Base-by-base conservation (phyloP, 2,797 vertebrate genomes). In the Cirrhinus mrigala region DNA sequence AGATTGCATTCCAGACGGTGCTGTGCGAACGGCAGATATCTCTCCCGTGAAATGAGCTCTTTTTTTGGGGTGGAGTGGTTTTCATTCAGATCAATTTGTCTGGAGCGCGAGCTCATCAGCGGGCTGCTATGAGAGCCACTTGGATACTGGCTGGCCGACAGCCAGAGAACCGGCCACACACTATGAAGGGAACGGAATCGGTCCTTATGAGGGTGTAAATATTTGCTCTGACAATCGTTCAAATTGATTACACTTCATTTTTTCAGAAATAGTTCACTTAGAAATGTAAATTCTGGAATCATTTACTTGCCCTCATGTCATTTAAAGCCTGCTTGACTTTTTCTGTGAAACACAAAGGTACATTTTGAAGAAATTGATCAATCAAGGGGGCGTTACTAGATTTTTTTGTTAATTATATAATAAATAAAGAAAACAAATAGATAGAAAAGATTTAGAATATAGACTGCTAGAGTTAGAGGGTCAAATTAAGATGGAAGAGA, bases 1-100 rank as follows among this genome's bases (percentile, higher is more conserved):
- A 70, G 22, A 85, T 27, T 40, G 44, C 22, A 4, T 83, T 60
- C n/a, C 83, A 66, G 44, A 12, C 0, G 33, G 24, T 29, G 52
- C 24, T 70, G 12, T 60, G n/a, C 6, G 64, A 84, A 78, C 15
- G 54, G 22, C 24, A 64, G 76, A 71, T 60, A 75, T 54, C 27
- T 75, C 82, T 76, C 44, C 58, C 14, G 4, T 79, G 76, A 62
- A 80, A 79, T 50, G 6, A 79, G 66, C 27, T 50, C 68, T 78
- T 68, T 70, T 85, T 85, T 85, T 56, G 24, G 68, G 68, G 14
- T 85, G 77, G 77, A 85, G 83, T 73, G 83, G 83, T 64, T 80
- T 85, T 85, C 27, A 80, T 80, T 85, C 68, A 80, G 77, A 85
- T 85, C 76, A 80, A 85, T 80, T 80, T 85, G 76, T 85, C 76